A percentile compares a stretch with the other conserved stretches of the same genome.
Evolutionary conservation across 2,888 invertebrate genomes (phyloP).

Genomic region (Tubiluchus corallicola): DNA sequence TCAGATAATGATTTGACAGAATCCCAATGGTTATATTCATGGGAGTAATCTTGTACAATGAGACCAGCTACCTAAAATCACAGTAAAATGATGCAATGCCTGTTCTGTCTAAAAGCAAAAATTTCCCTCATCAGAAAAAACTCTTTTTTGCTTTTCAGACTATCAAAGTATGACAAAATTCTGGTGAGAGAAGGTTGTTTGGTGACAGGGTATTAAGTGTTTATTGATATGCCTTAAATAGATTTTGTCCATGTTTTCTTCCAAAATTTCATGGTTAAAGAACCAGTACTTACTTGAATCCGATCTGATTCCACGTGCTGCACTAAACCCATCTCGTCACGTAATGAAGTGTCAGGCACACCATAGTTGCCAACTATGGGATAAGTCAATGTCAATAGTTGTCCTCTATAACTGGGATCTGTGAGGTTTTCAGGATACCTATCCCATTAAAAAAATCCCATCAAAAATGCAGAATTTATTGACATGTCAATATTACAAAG

Average conservation of each 20-base stretch:
- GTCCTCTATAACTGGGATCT: slow-evolving; percentile 23
- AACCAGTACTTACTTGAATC: slow-evolving; percentile 21
- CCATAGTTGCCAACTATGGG: slow-evolving; percentile 25
- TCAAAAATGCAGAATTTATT: too few species aligned
- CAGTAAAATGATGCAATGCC: too few species aligned
- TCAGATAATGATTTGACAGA: slow-evolving; percentile 52
- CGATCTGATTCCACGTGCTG: slow-evolving; percentile 20
- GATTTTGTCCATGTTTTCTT: too few species aligned
- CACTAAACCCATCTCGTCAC: slow-evolving; percentile 18
- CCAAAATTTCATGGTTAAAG: too few species aligned
- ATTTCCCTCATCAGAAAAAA: too few species aligned
- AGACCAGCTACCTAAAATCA: slow-evolving; percentile 1
- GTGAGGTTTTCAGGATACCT: slow-evolving; percentile 23
- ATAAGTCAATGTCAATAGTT: slow-evolving; percentile 22
- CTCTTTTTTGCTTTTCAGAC: too few species aligned
- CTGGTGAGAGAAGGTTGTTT: too few species aligned
- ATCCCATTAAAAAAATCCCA: not conserved
- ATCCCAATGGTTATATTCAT: slow-evolving; percentile 77
- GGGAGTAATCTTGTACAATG: slow-evolving; percentile 73
- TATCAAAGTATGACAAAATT: too few species aligned
- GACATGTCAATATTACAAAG: too few species aligned
- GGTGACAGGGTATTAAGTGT: too few species aligned
- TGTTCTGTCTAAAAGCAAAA: too few species aligned
- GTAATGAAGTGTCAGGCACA: slow-evolving; percentile 17
- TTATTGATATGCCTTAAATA: too few species aligned